Base-by-base conservation (phyloP, 23 tunicate genomes). In the Aplidium turbinatum region DNA sequence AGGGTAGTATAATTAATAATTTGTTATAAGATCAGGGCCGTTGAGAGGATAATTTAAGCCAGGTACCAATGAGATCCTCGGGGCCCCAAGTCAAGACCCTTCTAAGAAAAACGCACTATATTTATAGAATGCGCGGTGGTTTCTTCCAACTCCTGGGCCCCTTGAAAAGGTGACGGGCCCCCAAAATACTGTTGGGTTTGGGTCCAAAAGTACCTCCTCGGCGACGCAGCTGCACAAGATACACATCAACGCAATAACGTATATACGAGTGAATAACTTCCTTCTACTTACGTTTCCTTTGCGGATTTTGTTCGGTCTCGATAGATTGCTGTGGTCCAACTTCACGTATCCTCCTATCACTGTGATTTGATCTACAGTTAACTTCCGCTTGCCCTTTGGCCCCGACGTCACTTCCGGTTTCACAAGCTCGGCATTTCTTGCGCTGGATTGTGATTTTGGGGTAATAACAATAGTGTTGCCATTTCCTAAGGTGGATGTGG, bases 271-370 rank as follows among this genome's bases (percentile, higher is more conserved):
- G 13, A 42, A 16, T 42, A 42, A 16, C 16, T 42, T 42, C 16
- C 13, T 42, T 9, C 11, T 11, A 70, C 76, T 70, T 27, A 70
- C 76, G 7, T 9, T 28, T 27, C 47, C 6, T 29, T 47, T 47
- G 7, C 39, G 6, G 2, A 25, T 69, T 31, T 76, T 82, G 31
- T 63, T 76, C 29, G 66, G 35, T 30, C 70, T 69, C 27, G 61
- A 32, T 22, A 88, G 64, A 30, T 57, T 38, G 18, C 81, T 73
- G n/a, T 52, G 74, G 5, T 69, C 81, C 61, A 90, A 69, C 51
- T 87, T 76, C 19, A 90, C 85, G 63, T 90, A 90, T 23, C 97
- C 97, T 4, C 97, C 97, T 31, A 90, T 78, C 4, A 90, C 97
- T 51, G 63, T 64, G 54, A 90, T 90, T 54, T 90, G 97, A 50